Base-by-base conservation (phyloP, 2,888 invertebrate genomes). In the Netelia inedita region DNA sequence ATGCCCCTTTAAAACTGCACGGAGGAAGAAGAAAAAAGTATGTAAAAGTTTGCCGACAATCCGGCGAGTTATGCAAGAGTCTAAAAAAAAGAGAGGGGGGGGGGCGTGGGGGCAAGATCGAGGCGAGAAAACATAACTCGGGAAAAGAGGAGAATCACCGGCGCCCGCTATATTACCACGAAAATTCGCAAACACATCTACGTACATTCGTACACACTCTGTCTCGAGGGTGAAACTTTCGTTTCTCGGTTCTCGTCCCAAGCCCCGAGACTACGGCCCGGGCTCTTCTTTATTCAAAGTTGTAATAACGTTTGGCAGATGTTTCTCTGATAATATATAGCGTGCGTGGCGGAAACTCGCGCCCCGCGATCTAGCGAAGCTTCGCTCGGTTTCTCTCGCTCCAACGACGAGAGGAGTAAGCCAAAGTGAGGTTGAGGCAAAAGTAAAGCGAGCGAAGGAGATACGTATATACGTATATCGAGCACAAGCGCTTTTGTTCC, bases 221-320 rank as follows among this genome's bases (percentile, higher is more conserved):
- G 23, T 72, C 43, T 87, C 86, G 83, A 65, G 83, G 82, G 46
- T 72, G 46, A 76, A 84, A 84, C 46, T 88, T 89, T 85, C 35
- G 55, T 50, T 46, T 55, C 63, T 43, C 35, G 41, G 21, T 57
- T 73, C 73, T 50, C 57, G 71, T 61, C 75, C 35, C 57, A 28
- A 55, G 66, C 65, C 23, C 35, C 59, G 53, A 55, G 21, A 23
- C 43, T 59, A 43, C 28, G 35, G 43, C 23, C 10, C 41, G n/a
- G 41, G 10, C 81, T 91, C 91, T 93, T 93, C 93, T 93, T 93
- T 92, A 93, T 93, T 93, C 93, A 93, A 93, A 93, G 92, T 93
- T 93, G 93, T 93, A 93, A 93, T 93, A 93, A 93, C 93, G 91
- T 93, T 93, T 93, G 93, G 93, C 93, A 93, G 93, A 93, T 93